A percentile compares a stretch with the other conserved stretches of the same genome.
phyloP scores from a whole-genome alignment of 2,888 invertebrate genomes.

The Callyntrura guangdongensis region DNA sequence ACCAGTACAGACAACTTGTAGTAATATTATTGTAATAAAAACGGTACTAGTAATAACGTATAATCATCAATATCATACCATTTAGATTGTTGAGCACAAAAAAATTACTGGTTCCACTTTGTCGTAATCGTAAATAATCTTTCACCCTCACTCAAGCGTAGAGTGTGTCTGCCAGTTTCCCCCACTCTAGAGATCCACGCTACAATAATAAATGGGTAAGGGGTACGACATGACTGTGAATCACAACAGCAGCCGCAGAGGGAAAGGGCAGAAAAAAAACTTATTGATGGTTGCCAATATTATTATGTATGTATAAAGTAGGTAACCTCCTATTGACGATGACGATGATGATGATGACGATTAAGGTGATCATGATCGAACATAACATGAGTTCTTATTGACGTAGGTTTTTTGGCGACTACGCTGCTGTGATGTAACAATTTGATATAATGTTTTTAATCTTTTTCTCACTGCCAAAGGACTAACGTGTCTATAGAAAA shows the following conservation, averaged over 20 bases:
- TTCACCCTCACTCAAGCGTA: neutral
- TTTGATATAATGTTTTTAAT: neutral
- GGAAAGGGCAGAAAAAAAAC: conserved; percentile 20
- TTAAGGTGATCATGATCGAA: conserved; percentile 15
- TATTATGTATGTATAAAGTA: conserved; percentile 34
- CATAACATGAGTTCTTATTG: conserved; percentile 56
- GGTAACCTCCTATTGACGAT: conserved; percentile 1
- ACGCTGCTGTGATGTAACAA: neutral
- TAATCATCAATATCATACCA: conserved; percentile 48
- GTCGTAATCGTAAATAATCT: conserved; percentile 56
- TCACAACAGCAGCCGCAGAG: neutral
- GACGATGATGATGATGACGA: conserved; percentile 9
- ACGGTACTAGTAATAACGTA: conserved; percentile 53
- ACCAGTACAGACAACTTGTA: neutral
- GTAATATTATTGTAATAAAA: conserved; percentile 49
- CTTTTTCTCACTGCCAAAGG: neutral
- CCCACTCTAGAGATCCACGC: neutral
- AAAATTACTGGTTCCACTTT: conserved; percentile 63
- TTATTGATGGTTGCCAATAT: conserved; percentile 52
- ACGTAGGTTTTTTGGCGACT: conserved; percentile 53
- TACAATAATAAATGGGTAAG: neutral
- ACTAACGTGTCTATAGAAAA: neutral
- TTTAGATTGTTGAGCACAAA: conserved; percentile 22
- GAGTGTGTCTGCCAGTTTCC: conserved; percentile 9
- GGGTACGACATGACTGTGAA: neutral